Evolutionary conservation across 2,888 invertebrate genomes (phyloP).

Genomic region (Caprella mutica): DNA sequence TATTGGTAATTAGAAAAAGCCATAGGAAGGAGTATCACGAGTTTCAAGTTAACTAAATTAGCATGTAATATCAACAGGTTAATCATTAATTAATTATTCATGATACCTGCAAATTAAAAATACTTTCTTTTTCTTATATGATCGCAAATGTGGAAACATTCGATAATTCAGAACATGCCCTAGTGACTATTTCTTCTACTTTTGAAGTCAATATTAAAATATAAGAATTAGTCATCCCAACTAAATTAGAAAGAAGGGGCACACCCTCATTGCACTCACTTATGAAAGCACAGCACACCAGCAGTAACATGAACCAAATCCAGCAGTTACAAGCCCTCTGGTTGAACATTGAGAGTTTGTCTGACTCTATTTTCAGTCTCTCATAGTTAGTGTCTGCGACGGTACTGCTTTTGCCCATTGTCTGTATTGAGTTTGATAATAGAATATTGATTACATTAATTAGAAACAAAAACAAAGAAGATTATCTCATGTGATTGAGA

Average conservation of each 20-base stretch:
- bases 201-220: neutral
- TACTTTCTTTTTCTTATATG: no score
- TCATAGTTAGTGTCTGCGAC: slow-evolving; percentile 66
- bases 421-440: no score
- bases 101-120: no score
- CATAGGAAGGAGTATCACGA: neutral
- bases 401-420: slow-evolving; percentile 60
- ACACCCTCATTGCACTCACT: slow-evolving; percentile 49
- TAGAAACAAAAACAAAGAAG: no score
- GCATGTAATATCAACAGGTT: neutral
- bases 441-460: no score
- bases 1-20: neutral
- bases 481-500: no score
- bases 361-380: slow-evolving; percentile 66
- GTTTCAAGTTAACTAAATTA: neutral
- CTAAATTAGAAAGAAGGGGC: neutral
- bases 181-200: no score
- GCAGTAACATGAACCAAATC: slow-evolving; percentile 80
- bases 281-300: slow-evolving; percentile 75
- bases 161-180: no score
- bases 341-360: slow-evolving; percentile 70
- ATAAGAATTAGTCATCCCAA: neutral
- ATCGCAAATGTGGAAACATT: no score
- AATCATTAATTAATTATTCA: no score
- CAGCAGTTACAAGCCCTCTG: slow-evolving; percentile 83